Evolutionary conservation across 2,888 invertebrate genomes (phyloP), one percentile per base, ranked within the genome.

Genomic region (Athalia rosae): DNA sequence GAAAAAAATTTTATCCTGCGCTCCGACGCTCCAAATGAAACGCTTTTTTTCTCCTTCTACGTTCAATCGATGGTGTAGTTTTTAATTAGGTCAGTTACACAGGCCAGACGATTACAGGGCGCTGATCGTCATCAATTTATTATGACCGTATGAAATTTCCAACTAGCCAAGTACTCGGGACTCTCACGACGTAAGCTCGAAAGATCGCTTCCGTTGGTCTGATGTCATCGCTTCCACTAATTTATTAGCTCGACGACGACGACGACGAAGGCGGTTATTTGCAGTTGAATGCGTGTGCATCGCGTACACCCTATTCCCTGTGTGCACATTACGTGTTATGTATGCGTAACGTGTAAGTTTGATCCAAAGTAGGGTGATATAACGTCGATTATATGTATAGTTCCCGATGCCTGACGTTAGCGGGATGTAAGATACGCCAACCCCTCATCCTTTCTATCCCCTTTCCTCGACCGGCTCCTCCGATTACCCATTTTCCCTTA

Each of bases 161-260:
- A 62, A n/a, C 62, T 61, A 11, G 15, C 7, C 1, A 28, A 11
- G 43, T 43, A 11, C n/a, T 5, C 62, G 41, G 6, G 62, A 86
- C 85, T 87, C 83, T 84, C 28, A 28, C 28, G 0, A 28, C 28
- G 28, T 28, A 28, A 28, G 87, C 87, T 87, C 86, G 28, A 86
- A 86, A 88, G 86, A 87, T 88, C 87, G 83, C 85, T 89, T 89
- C 88, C 88, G 88, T 83, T 79, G 84, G 79, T 85, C 86, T 88
- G 88, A 88, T 87, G 84, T 87, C 88, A 87, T 85, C 83, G 79
- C 78, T 66, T 77, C 81, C 82, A 80, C 83, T 85, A 81, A 47
- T 28, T 66, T 9, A 66, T 66, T 50, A 13, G 48, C 48, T 28
- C 28, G 28, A 28, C 28, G 28, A 28, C 28, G n/a, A n/a, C n/a